phyloP scores from a whole-genome alignment of 2,888 invertebrate genomes.

The Horisme vitalbata region DNA sequence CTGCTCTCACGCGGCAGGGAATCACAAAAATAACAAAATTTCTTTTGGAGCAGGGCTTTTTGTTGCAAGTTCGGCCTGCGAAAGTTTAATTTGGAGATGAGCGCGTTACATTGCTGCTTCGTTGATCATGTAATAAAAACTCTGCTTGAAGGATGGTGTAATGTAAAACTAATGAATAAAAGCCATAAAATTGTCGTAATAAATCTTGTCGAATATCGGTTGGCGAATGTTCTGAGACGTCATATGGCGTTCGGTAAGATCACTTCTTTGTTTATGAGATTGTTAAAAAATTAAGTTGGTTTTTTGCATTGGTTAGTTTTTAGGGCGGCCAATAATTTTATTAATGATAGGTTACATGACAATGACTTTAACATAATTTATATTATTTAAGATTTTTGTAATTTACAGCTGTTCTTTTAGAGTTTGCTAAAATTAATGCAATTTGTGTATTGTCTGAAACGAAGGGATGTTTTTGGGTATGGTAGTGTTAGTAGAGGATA shows the following conservation, averaged over 20 bases:
- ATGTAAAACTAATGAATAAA: constrained; percentile 40
- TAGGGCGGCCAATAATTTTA: constrained; percentile 47
- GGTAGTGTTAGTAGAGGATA: no score
- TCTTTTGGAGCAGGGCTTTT: constrained; percentile 58
- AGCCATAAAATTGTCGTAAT: constrained; percentile 42
- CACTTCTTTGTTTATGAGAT: constrained; percentile 71
- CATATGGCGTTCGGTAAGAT: constrained; percentile 73
- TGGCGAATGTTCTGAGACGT: constrained; percentile 60
- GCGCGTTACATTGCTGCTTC: constrained; percentile 51
- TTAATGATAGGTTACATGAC: constrained; percentile 50
- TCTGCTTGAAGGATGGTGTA: constrained; percentile 33
- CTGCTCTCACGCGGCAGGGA: constrained; percentile 58
- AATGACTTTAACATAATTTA: constrained; percentile 41
- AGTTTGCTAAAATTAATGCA: constrained; percentile 19
- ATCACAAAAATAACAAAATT: constrained; percentile 61
- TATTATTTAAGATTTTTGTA: constrained; percentile 27
- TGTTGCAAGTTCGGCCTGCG: constrained; percentile 53
- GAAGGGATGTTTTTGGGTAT: no score
- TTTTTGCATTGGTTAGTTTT: constrained; percentile 59
- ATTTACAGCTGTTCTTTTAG: constrained; percentile 25
- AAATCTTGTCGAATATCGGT: constrained; percentile 61
- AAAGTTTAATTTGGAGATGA: constrained; percentile 47
- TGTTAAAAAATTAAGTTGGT: constrained; percentile 56
- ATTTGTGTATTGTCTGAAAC: constrained; percentile 6
- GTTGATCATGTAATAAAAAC: constrained; percentile 8